Percentiles rank a stretch among this genome's conserved stretches.
These are phyloP conservation scores for Noctua janthe DNA, from an alignment of 2,888 invertebrate genomes.

Conservation along the genomic window DNA sequence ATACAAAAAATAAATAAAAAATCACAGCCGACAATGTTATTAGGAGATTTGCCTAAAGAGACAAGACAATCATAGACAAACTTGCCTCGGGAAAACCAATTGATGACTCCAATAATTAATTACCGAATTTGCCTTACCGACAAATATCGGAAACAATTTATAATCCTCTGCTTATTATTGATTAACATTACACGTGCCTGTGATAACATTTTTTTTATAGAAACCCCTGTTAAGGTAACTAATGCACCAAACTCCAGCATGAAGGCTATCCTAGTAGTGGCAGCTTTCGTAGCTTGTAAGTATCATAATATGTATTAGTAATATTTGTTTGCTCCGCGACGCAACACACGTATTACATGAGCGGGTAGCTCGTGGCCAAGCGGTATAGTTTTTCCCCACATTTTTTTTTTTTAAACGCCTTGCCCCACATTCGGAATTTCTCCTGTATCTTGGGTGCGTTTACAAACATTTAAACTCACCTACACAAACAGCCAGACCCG, in stretches of 20 bases:
- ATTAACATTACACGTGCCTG: neutral
- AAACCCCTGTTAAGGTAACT: neutral
- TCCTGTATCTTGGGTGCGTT: no score
- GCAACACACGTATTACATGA: no score
- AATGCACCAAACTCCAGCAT: slow-evolving; percentile 52
- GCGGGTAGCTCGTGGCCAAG: no score
- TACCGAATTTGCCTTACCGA: neutral
- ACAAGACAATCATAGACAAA: neutral
- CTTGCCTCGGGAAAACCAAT: neutral
- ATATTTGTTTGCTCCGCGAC: neutral
- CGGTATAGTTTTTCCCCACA: no score
- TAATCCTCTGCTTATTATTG: slow-evolving; percentile 6
- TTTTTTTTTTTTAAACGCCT: no score
- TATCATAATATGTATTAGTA: slow-evolving; percentile 44
- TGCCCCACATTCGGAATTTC: no score
- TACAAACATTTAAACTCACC: no score
- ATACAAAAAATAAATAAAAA: neutral
- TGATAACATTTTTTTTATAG: slow-evolving; percentile 24
- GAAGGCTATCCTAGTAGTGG: slow-evolving; percentile 71
- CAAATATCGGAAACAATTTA: slow-evolving; percentile 7
- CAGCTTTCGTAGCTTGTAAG: slow-evolving; percentile 71
- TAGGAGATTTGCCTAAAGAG: neutral
- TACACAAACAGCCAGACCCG: no score
- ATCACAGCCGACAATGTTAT: neutral
- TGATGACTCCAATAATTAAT: neutral